Conservation (phyloP, 2,888 invertebrate species). For the Steinernema hermaphroditum region DNA sequence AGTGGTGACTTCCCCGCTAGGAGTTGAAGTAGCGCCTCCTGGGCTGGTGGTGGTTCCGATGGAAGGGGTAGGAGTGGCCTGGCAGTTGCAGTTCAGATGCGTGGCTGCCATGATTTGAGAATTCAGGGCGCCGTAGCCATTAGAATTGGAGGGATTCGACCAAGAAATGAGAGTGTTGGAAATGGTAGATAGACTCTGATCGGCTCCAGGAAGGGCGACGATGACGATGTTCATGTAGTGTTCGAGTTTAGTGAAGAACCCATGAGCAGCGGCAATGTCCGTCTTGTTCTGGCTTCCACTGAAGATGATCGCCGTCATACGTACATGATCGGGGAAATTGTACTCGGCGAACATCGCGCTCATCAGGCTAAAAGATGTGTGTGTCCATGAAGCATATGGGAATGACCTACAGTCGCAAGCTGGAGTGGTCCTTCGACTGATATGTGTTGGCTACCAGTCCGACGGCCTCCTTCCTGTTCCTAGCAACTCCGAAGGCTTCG, state of each 20-base stretch:
- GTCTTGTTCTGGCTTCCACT: background rate
- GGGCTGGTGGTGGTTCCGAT: too few relatives aligned
- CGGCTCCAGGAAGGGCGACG: conserved; percentile 2
- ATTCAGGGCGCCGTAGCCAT: background rate
- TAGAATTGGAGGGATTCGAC: background rate
- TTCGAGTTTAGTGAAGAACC: background rate
- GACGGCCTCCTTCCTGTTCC: background rate
- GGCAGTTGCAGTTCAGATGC: background rate
- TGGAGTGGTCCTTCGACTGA: background rate
- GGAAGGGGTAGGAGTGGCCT: background rate
- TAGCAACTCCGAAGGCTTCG: background rate
- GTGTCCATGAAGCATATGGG: too few relatives aligned
- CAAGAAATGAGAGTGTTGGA: background rate
- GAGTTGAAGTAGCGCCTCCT: too few relatives aligned
- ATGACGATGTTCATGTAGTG: conserved; percentile 7
- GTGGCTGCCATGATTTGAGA: background rate
- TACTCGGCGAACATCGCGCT: background rate
- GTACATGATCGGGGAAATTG: background rate
- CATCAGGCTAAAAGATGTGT: background rate
- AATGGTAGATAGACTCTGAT: background rate
- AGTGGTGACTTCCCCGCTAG: too few relatives aligned
- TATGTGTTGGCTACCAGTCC: background rate
- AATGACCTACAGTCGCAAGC: background rate
- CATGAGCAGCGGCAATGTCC: background rate
- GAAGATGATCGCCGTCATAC: background rate